phyloP scores from a whole-genome alignment of 2,888 invertebrate genomes.

The Argyresthia goedartella region DNA sequence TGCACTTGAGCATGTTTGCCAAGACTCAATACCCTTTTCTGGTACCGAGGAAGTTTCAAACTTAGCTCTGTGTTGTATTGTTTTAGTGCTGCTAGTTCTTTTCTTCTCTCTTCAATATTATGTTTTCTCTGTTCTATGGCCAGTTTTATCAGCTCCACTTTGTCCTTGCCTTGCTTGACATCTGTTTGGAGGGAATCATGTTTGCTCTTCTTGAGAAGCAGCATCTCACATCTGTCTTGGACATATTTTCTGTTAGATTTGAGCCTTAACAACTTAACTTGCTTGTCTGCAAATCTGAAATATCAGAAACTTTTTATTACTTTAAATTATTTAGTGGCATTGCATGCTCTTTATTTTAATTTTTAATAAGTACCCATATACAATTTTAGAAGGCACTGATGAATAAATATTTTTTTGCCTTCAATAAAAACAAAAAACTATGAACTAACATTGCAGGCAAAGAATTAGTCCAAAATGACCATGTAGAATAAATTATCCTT shows the following conservation, averaged over 20 bases:
- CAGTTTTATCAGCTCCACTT: slow-evolving; percentile 44
- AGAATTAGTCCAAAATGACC: too few relatives aligned
- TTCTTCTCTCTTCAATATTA: slow-evolving; percentile 41
- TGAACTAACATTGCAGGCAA: too few relatives aligned
- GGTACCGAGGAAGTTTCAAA: slow-evolving; percentile 49
- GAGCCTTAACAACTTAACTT: slow-evolving; percentile 68
- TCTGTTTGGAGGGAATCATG: slow-evolving; percentile 49
- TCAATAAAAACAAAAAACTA: too few relatives aligned
- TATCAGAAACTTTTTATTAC: slow-evolving; percentile 6
- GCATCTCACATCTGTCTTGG: slow-evolving; percentile 65
- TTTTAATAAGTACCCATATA: too few relatives aligned
- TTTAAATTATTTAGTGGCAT: too few relatives aligned
- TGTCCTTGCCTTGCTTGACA: slow-evolving; percentile 51
- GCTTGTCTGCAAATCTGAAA: slow-evolving; percentile 75
- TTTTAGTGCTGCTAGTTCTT: slow-evolving; percentile 30
- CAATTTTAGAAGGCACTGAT: too few relatives aligned
- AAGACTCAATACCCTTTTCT: slow-evolving; percentile 48
- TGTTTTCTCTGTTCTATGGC: slow-evolving; percentile 53
- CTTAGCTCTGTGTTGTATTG: slow-evolving; percentile 44
- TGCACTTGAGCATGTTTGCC: slow-evolving; percentile 42
- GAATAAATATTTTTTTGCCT: too few relatives aligned
- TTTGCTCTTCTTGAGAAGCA: slow-evolving; percentile 43
- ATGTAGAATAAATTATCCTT: too few relatives aligned
- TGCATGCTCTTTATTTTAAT: too few relatives aligned
- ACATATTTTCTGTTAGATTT: slow-evolving; percentile 70